phyloP scores from a whole-genome alignment of 1,140 invertebrate species.

The Nephotettix cincticeps region DNA sequence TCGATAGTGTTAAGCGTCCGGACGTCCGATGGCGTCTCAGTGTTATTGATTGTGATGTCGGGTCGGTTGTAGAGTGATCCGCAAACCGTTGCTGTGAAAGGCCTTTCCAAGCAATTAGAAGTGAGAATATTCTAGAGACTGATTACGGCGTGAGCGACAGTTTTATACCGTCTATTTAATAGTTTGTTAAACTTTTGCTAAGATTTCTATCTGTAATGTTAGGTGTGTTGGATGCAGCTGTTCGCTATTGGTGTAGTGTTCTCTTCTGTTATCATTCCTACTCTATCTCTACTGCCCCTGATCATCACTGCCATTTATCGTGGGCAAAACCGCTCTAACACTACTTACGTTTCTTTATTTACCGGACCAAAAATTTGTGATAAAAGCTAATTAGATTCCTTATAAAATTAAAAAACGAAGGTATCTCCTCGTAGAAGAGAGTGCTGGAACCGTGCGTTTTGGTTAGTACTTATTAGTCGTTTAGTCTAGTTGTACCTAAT shows the following conservation, averaged over 20 bases:
- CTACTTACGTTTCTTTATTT: not conserved
- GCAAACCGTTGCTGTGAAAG: conserved; percentile 22
- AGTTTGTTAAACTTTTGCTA: conserved; percentile 26
- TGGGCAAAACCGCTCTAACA: not conserved
- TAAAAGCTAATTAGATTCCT: not conserved
- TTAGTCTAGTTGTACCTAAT: conserved; percentile 22
- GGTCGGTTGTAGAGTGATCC: not conserved
- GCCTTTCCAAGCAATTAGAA: conserved; percentile 22
- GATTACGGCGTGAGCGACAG: not conserved
- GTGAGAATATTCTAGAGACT: conserved; percentile 22
- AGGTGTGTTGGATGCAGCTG: not conserved
- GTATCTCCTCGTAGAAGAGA: conserved; percentile 19
- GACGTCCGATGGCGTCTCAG: too few species aligned
- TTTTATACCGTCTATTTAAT: conserved; percentile 23
- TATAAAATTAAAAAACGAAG: not conserved
- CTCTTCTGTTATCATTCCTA: conserved; percentile 3
- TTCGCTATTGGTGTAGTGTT: conserved; percentile 22
- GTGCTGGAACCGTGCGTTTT: not conserved
- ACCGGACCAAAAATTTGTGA: conserved; percentile 25
- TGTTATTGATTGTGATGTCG: conserved; percentile 8
- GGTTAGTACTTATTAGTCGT: conserved; percentile 18
- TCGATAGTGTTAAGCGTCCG: too few species aligned
- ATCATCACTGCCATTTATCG: conserved; percentile 12
- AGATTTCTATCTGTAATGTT: conserved; percentile 27
- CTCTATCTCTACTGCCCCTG: not conserved